Evolutionary conservation across 2,797 vertebrate species (phyloP), one percentile per base, ranked within the genome.

Genomic region (Thaleichthys pacificus): DNA sequence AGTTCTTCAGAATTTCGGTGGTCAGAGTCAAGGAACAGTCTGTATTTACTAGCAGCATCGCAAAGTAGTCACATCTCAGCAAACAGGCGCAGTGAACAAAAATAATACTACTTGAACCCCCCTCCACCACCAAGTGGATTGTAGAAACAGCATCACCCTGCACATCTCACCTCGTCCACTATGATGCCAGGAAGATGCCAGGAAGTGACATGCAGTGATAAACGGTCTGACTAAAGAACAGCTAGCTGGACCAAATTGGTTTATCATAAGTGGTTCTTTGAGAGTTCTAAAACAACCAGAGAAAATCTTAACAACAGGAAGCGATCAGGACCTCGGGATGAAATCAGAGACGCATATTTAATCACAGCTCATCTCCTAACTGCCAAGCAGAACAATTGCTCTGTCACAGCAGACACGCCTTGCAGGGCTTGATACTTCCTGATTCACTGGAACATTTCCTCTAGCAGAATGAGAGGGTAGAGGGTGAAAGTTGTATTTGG

Each of bases 251-350:
- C 19, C 17, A 56, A 74, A 84, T 76, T 78, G 74, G 70, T 63
- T 77, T 78, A 84, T 84, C 72, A 73, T 62, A 73, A 76, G 74
- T 64, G 71, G 74, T 75, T 68, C 72, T n/a, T n/a, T n/a, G 51
- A 56, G 17, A 56, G 51, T n/a, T n/a, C 15, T n/a, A n/a, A 56
- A 56, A 17, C 4, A 56, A 56, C 51, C 49, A 56, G 51, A n/a
- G 17, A 56, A n/a, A 56, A 56, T 56, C 19, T 56, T 47, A n/a
- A 56, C 51, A 56, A 17, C 47, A 49, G 47, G 49, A n/a, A 56
- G 51, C 19, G 2, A 56, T 17, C 51, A n/a, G 17, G 51, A n/a
- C 17, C 15, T 70, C 65, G 47, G 70, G 70, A 63, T 70, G 61
- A 73, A 78, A 78, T 83, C 69, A 74, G 66, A 69, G 72, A 66